A percentile compares a stretch with the other conserved stretches of the same genome.
Conservation (phyloP, 2,888 invertebrate genomes). For the Xanthorhoe spadicearia region DNA sequence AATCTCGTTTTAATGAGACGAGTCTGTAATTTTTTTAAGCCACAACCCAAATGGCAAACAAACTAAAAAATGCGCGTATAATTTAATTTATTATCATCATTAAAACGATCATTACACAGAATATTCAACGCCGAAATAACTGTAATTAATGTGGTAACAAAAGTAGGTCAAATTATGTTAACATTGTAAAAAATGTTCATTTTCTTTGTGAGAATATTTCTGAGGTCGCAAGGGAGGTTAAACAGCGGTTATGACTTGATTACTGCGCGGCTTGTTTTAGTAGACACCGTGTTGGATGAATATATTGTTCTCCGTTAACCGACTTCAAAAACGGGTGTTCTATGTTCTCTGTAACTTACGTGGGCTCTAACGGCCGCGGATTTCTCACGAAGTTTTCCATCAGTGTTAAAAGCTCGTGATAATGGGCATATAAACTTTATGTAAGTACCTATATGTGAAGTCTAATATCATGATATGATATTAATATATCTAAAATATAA, state of each 20-base stretch:
- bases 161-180: constrained; percentile 1
- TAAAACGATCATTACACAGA: background rate
- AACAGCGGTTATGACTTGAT: background rate
- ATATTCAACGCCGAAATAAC: background rate
- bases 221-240: background rate
- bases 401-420: too few relatives aligned
- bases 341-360: too few relatives aligned
- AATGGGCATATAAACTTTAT: too few relatives aligned
- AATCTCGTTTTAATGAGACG: too few relatives aligned
- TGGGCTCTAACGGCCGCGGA: too few relatives aligned
- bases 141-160: background rate
- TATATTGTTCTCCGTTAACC: background rate
- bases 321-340: too few relatives aligned
- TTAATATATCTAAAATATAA: too few relatives aligned
- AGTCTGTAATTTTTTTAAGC: too few relatives aligned
- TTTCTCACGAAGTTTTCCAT: too few relatives aligned
- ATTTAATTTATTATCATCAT: background rate
- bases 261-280: too few relatives aligned
- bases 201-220: background rate
- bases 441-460: too few relatives aligned
- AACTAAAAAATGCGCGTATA: background rate
- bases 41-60: background rate
- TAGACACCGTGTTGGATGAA: background rate
- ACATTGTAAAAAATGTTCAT: background rate
- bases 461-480: too few relatives aligned